Base-by-base conservation (phyloP, 2,888 invertebrate genomes). In the Eupithecia vulgata region DNA sequence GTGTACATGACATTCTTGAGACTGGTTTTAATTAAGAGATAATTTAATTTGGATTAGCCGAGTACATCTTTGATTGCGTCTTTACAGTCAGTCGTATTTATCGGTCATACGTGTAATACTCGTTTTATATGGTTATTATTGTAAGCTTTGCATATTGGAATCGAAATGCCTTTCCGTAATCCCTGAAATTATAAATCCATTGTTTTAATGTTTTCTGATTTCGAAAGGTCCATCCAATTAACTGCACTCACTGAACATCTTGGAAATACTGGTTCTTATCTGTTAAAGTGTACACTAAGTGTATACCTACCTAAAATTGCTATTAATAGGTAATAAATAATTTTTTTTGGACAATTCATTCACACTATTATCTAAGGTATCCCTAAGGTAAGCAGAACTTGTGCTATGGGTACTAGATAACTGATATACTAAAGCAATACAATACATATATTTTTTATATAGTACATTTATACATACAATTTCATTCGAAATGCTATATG, bases 21-120 rank as follows among this genome's bases (percentile, higher is more conserved):
- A 78, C 80, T 73, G 74, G 79, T 79, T 80, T 78, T 78, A 80
- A 80, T 80, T 79, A 80, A 75, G 72, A 79, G 76, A 77, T 79
- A 76, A 80, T 76, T 76, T 78, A 75, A 80, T 79, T 80, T 77
- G 80, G 80, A 79, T 80, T 76, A 80, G 64, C 76, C 57, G 42
- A 52, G 70, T 77, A 77, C 76, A 67, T 70, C 67, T 74, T 67
- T 72, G 57, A 78, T 76, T 78, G 73, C 71, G 76, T 76, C 74
- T 75, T 74, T 73, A 76, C 62, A 64, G 67, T 71, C 71, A 61
- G 68, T 68, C 71, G 62, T 70, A 65, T 72, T 69, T 73, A 66
- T 74, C 57, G 70, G 48, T 66, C 30, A 71, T 72, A 72, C 42
- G 57, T 59, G 68, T 68, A 70, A 64, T 70, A 45, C 52, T 67